Base-by-base conservation (phyloP, 2,113 vertebrate genomes). In the Eudyptes chrysolophus region DNA sequence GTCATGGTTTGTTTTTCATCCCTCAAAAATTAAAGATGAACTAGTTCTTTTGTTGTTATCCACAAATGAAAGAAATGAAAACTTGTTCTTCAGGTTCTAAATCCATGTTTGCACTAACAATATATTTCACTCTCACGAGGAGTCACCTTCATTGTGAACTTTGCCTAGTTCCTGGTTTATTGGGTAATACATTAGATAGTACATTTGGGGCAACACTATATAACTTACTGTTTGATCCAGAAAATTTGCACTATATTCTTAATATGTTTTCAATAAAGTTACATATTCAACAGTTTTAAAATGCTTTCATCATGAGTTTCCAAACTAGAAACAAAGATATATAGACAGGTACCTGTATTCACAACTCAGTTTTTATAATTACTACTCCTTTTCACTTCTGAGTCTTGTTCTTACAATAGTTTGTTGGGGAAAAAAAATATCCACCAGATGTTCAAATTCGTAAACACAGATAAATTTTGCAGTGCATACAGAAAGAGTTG, bases 11-110 rank as follows among this genome's bases (percentile, higher is more conserved):
- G 75, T 71, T 98, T 97, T 95, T 96, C 65, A 93, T 90, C 94
- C 97, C 97, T 96, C 94, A 95, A 95, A 98, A 97, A 97, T 96
- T 97, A 96, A 94, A 88, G 94, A 88, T 93, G 87, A 97, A 89
- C 96, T 85, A 94, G 52, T 96, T 95, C 89, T 96, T 90, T 94
- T 92, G 77, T 96, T 92, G 84, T 72, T 96, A 91, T 49, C 27
- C 64, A 92, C 81, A 95, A 97, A 87, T 61, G 55, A 91, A 92
- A 80, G 61, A 92, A 94, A 83, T 30, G 16, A 77, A 91, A 92
- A 95, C 75, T 87, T 86, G 54, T 85, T 95, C 87, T 95, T 87
- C 85, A 81, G 64, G 61, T 90, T 95, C 29, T 75, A 96, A 92
- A 72, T 51, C 27, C 38, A 72, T 57, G n/a, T 72, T 91, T 92